A percentile compares a stretch with the other conserved stretches of the same genome.
These are phyloP conservation scores for Tridacna crocea DNA, from an alignment of 2,888 invertebrate species.

Conservation along the genomic window DNA sequence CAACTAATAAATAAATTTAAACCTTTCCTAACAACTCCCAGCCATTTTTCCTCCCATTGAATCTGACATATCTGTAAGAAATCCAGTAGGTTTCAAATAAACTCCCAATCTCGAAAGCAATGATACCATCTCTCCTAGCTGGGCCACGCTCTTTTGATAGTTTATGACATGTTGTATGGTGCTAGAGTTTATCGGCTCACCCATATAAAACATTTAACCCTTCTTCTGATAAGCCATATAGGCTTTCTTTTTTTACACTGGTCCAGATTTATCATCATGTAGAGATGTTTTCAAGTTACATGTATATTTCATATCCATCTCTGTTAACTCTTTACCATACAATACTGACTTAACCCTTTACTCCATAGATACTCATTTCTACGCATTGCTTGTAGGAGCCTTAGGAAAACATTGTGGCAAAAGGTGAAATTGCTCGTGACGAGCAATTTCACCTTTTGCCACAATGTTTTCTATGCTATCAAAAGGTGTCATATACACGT, in stretches of 20 bases:
- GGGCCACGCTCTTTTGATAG: conserved; percentile 17
- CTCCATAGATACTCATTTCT: too few species aligned
- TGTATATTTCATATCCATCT: too few species aligned
- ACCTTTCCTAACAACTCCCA: neutral
- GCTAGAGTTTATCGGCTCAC: conserved; percentile 4
- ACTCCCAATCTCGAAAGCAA: conserved; percentile 7
- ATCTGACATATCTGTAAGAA: neutral
- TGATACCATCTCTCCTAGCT: conserved; percentile 8
- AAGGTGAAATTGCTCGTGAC: too few species aligned
- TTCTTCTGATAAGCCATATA: conserved; percentile 10
- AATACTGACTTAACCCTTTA: too few species aligned
- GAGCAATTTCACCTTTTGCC: too few species aligned
- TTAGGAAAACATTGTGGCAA: neutral
- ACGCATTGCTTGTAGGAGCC: too few species aligned
- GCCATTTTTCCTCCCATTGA: neutral
- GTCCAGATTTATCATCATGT: neutral
- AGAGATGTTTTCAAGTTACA: neutral
- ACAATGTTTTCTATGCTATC: too few species aligned
- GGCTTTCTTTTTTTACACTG: neutral
- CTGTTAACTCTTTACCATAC: too few species aligned
- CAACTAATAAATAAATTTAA: too few species aligned
- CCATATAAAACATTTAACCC: conserved; percentile 14
- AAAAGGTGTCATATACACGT: too few species aligned
- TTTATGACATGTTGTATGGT: conserved; percentile 13
- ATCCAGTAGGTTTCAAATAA: conserved; percentile 9